Conservation (phyloP, 2,113 vertebrate genomes). For the Chionodraco myersi region DNA sequence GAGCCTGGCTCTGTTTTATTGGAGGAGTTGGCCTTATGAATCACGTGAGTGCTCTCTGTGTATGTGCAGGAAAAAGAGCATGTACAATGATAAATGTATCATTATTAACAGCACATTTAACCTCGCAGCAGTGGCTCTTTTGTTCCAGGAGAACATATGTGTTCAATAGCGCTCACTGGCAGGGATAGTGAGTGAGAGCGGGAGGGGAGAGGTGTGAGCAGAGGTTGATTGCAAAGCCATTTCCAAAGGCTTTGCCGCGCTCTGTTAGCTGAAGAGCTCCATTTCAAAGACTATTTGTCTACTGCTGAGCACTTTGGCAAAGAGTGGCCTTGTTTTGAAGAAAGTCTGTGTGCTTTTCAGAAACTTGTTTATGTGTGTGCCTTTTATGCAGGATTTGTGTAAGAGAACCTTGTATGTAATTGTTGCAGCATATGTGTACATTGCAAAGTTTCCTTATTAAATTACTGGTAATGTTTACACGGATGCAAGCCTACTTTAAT, state of each 20-base stretch:
- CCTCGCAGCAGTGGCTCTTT: conserved; percentile 11
- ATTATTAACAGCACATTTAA: conserved; percentile 32
- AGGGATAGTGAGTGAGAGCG: conserved; percentile 9
- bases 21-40: conserved; percentile 13
- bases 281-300: conserved; percentile 74
- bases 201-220: conserved; percentile 60
- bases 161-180: conserved; percentile 26
- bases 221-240: conserved; percentile 69
- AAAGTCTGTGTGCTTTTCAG: conserved; percentile 15
- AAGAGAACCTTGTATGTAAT: not conserved
- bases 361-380: not conserved
- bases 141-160: conserved; percentile 38
- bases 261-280: conserved; percentile 68
- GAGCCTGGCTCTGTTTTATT: conserved; percentile 29
- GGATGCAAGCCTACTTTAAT: conserved; percentile 37
- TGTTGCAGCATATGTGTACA: not conserved
- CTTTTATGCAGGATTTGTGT: not conserved
- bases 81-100: not conserved
- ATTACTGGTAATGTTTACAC: conserved; percentile 23
- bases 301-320: conserved; percentile 58
- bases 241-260: conserved; percentile 68
- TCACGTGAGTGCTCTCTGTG: conserved; percentile 1
- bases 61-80: not conserved
- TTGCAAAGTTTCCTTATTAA: conserved; percentile 25
- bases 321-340: conserved; percentile 38